Evolutionary conservation across 2,113 vertebrate genomes (phyloP).

Genomic region (Spea bombifrons): DNA sequence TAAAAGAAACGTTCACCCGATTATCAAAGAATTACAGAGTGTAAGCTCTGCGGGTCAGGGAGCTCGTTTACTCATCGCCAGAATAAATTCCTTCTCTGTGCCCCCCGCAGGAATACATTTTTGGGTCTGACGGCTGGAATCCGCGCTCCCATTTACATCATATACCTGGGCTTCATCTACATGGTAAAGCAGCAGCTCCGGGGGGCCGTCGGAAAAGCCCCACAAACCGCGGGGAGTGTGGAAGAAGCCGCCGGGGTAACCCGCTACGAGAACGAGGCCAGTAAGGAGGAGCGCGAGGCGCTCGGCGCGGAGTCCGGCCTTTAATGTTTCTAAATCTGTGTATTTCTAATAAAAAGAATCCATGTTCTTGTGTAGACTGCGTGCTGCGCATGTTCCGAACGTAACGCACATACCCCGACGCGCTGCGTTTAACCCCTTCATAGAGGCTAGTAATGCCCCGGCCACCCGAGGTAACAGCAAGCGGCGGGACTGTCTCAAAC

Average conservation of each 20-base stretch:
- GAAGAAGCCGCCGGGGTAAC: neutral
- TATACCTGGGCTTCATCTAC: constrained; percentile 4
- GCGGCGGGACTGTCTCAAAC: too few species aligned
- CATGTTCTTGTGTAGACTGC: too few species aligned
- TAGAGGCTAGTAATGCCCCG: too few species aligned
- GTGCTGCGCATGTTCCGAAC: too few species aligned
- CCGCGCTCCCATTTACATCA: neutral
- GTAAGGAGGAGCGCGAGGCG: neutral
- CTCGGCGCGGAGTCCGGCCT: constrained; percentile 3
- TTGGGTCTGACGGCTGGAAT: constrained; percentile 26
- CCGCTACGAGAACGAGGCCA: neutral
- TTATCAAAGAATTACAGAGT: too few species aligned
- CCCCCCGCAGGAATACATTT: constrained; percentile 6
- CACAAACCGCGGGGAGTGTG: neutral
- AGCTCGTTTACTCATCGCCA: too few species aligned
- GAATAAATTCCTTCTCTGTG: neutral
- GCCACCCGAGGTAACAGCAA: too few species aligned
- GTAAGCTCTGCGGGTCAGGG: too few species aligned
- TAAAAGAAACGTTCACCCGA: constrained; percentile 52
- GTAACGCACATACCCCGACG: too few species aligned
- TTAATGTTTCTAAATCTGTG: neutral
- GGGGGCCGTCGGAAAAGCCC: neutral
- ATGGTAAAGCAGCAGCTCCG: constrained; percentile 18
- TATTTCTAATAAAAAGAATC: neutral
- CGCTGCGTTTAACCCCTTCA: too few species aligned